A percentile compares a stretch with the other conserved stretches of the same genome.
These are phyloP conservation scores for Cantharis nigra DNA, from an alignment of 2,888 invertebrate species.

Conservation along the genomic window DNA sequence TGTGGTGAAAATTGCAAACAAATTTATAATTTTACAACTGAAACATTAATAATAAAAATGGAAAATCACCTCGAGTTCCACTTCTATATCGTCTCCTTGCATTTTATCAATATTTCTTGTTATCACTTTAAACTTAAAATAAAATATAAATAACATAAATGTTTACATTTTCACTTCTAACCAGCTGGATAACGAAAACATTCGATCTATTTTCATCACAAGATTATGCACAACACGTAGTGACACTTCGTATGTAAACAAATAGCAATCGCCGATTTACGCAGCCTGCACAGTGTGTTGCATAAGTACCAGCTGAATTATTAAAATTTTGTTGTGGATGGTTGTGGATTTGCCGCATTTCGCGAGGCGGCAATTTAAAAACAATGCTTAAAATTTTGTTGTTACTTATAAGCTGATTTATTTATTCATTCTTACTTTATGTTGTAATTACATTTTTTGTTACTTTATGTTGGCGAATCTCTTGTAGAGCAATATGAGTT, in stretches of 20 bases:
- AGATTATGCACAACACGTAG: neutral
- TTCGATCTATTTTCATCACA: slow-evolving; percentile 10
- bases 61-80: slow-evolving; percentile 32
- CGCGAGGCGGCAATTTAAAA: neutral
- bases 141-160: slow-evolving; percentile 27
- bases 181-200: slow-evolving; percentile 24
- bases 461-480: neutral
- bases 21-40: neutral
- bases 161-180: slow-evolving; percentile 33
- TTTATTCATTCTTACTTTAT: too few relatives aligned
- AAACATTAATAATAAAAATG: neutral
- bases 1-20: neutral
- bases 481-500: slow-evolving; percentile 5
- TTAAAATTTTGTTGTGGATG: neutral
- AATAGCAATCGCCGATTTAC: neutral
- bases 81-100: slow-evolving; percentile 41
- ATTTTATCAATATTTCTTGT: slow-evolving; percentile 31
- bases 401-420: too few relatives aligned
- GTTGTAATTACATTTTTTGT: neutral
- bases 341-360: neutral
- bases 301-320: neutral
- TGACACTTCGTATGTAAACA: neutral
- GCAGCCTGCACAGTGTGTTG: neutral
- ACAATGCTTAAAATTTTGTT: too few relatives aligned
- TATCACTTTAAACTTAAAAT: slow-evolving; percentile 11